A percentile compares a stretch with the other conserved stretches of the same genome.
Conservation (phyloP, 1,140 invertebrate species). For the Campoletis sonorensis region DNA sequence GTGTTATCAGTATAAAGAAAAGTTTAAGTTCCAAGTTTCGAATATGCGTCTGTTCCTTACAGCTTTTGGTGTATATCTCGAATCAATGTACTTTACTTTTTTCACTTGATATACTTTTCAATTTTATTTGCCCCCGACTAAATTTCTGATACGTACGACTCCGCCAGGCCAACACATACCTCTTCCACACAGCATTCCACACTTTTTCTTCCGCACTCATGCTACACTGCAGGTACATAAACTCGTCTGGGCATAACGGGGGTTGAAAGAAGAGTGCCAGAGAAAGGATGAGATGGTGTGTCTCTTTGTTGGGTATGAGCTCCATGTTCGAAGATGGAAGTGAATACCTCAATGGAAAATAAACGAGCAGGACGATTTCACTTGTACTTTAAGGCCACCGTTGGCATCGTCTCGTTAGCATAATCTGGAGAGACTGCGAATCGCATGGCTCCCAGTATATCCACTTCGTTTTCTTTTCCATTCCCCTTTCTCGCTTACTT, state of each 20-base stretch:
- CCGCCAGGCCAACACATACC: neutral
- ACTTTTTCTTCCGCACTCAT: neutral
- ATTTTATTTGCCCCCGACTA: neutral
- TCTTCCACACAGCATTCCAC: neutral
- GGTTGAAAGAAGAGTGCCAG: neutral
- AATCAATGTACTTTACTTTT: neutral
- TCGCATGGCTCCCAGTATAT: conserved; percentile 53
- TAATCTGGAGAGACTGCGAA: conserved; percentile 66
- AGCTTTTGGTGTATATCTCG: neutral
- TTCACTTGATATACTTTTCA: neutral
- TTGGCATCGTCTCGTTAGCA: conserved; percentile 68
- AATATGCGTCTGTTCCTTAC: neutral
- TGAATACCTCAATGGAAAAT: conserved; percentile 56
- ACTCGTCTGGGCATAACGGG: neutral
- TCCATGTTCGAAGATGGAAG: conserved; percentile 37
- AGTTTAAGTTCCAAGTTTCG: neutral
- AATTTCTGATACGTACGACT: neutral
- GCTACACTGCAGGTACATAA: neutral
- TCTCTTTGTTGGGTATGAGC: conserved; percentile 17
- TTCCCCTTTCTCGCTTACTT: conserved; percentile 28
- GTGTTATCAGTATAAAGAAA: too few relatives aligned
- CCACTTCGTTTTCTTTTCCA: conserved; percentile 44
- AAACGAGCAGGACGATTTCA: conserved; percentile 54
- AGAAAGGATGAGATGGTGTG: neutral
- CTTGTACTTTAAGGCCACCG: conserved; percentile 53